phyloP scores from a whole-genome alignment of 2,113 vertebrate genomes.

The Rhabdomys dilectus region DNA sequence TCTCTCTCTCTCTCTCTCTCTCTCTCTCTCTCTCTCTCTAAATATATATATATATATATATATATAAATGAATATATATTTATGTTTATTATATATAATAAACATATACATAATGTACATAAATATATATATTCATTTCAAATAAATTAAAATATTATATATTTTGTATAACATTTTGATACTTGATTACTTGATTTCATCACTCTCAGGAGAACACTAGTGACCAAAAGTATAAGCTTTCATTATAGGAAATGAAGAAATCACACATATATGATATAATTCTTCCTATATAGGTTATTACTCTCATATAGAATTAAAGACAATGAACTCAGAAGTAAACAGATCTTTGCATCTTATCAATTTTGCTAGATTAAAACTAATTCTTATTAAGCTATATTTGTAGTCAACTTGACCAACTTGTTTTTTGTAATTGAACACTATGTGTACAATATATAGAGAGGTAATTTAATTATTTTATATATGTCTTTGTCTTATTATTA shows the following conservation, averaged over 20 bases:
- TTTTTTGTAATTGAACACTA: neutral
- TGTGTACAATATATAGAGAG: neutral
- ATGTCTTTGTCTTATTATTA: neutral
- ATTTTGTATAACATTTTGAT: neutral
- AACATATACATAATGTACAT: too few species aligned
- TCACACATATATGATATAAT: neutral
- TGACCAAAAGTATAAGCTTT: neutral
- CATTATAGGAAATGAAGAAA: neutral
- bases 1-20: too few species aligned
- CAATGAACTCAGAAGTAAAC: neutral
- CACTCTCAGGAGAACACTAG: neutral
- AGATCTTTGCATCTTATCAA: neutral
- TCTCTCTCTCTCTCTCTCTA: too few species aligned
- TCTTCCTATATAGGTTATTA: neutral
- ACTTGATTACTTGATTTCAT: neutral
- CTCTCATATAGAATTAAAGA: neutral
- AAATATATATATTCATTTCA: neutral
- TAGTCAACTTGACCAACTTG: neutral
- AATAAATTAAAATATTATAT: neutral
- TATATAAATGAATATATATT: neutral
- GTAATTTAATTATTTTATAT: neutral
- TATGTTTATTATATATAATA: too few species aligned
- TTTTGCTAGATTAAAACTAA: slow-evolving; percentile 35
- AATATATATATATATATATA: neutral
- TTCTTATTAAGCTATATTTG: neutral